Conservation (phyloP, 1,140 invertebrate species). For the Papilio machaon region DNA sequence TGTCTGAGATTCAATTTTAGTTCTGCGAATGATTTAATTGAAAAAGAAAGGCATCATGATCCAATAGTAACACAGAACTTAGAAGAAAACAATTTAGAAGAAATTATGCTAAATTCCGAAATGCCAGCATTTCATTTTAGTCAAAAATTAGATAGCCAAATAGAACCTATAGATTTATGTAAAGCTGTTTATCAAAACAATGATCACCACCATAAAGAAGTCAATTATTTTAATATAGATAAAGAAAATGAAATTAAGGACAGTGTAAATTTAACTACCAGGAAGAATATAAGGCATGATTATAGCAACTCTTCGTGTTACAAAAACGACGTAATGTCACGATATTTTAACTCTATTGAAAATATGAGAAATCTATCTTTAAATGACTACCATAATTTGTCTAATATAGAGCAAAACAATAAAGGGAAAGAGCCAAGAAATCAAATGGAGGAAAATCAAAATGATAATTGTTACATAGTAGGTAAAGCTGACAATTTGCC, state of each 20-base stretch:
- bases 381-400: not conserved
- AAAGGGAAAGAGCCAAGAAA: not conserved
- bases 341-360: not conserved
- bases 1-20: constrained; percentile 32
- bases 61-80: not conserved
- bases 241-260: not conserved
- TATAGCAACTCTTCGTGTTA: not conserved
- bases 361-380: not conserved
- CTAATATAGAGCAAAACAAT: not conserved
- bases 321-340: not conserved
- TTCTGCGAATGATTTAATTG: constrained; percentile 20
- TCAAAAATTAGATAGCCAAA: constrained; percentile 15
- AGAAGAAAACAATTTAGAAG: not conserved
- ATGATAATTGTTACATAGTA: not conserved
- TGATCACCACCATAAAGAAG: constrained; percentile 36
- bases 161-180: constrained; percentile 59
- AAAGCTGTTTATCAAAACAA: constrained; percentile 50
- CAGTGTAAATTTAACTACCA: not conserved
- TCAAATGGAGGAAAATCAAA: not conserved
- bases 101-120: constrained; percentile 41
- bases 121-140: not conserved
- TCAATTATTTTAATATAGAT: not conserved
- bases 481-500: not conserved
- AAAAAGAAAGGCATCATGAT: not conserved
- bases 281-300: not conserved